Conservation (phyloP, 2,113 vertebrate genomes). For the Trematomus loennbergii region DNA sequence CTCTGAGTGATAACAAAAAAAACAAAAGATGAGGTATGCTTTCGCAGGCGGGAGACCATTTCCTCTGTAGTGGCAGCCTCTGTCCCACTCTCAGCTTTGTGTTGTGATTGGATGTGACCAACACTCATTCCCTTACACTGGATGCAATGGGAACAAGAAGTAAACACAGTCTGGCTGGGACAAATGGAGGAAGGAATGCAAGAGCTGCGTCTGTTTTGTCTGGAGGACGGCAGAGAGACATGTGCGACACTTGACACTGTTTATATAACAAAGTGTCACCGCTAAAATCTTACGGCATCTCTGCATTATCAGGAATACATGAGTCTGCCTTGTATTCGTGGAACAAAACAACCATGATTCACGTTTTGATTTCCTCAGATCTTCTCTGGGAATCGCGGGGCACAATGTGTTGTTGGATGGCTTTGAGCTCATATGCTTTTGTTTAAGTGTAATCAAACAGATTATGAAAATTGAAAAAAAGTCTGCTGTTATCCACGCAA, state of each 20-base stretch:
- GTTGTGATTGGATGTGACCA: constrained; percentile 65
- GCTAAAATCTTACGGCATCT: constrained; percentile 55
- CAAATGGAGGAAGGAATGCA: constrained; percentile 54
- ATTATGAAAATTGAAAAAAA: constrained; percentile 57
- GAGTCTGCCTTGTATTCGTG: constrained; percentile 29
- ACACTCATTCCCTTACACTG: constrained; percentile 56
- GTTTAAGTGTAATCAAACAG: constrained; percentile 56
- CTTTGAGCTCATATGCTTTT: constrained; percentile 38
- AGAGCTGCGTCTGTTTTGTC: constrained; percentile 71
- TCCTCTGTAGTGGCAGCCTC: constrained; percentile 47
- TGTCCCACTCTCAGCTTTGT: constrained; percentile 34
- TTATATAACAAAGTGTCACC: constrained; percentile 78
- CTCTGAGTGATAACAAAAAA: constrained; percentile 16
- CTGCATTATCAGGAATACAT: constrained; percentile 45
- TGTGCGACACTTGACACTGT: constrained; percentile 73
- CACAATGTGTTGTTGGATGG: constrained; percentile 40
- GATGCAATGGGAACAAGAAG: constrained; percentile 70
- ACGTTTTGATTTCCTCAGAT: constrained; percentile 62
- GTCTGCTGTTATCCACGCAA: constrained; percentile 52
- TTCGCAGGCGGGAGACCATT: neutral
- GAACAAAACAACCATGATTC: constrained; percentile 67
- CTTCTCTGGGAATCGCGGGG: constrained; percentile 42
- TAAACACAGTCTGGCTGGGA: constrained; percentile 60
- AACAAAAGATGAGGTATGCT: constrained; percentile 31
- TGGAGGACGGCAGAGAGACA: constrained; percentile 63